Base-by-base conservation (phyloP, 2,113 vertebrate species). In the Notothenia rossii region DNA sequence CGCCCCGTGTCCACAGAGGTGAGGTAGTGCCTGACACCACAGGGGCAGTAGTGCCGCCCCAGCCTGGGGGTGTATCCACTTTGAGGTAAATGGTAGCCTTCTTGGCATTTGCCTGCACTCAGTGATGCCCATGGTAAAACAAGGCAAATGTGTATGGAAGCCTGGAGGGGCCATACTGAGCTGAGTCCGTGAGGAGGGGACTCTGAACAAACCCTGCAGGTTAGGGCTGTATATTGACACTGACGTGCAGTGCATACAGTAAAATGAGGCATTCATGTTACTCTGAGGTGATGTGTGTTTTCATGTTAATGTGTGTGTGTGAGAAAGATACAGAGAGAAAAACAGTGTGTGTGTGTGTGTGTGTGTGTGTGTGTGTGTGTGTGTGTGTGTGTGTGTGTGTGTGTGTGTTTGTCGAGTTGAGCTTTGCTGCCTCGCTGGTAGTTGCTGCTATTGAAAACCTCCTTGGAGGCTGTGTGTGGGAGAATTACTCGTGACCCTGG, bases 11-110 rank as follows among this genome's bases (percentile, higher is more conserved):
- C 91, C 93, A 94, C 91, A 93, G 90, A 96, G 92, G 94, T 95
- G 95, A 96, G 95, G 95, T 96, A 95, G 95, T 93, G 93, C 92
- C 94, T 93, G 92, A 94, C 91, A 93, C 91, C 92, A 93, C 92
- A 90, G 90, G 92, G 92, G 92, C 94, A 93, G 92, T 91, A 73
- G 81, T 66, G 79, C 87, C 81, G 86, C 93, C 90, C 90, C 92
- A 94, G 92, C 93, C 90, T 86, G 82, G 92, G 92, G 92, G 91
- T 92, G 91, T 90, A 85, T 93, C 94, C 92, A 90, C 90, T 88
- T 88, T 94, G 94, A 95, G 95, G 94, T 95, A 95, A 95, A 94
- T 90, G 88, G 84, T 91, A 89, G 92, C 92, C 91, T 89, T 90
- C 85, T 90, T 89, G 89, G 90, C 91, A 69, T 92, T 87, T 61